Evolutionary conservation across 2,113 vertebrate genomes (phyloP), one percentile per base, ranked within the genome.

Genomic region (Stigmatopora argus): DNA sequence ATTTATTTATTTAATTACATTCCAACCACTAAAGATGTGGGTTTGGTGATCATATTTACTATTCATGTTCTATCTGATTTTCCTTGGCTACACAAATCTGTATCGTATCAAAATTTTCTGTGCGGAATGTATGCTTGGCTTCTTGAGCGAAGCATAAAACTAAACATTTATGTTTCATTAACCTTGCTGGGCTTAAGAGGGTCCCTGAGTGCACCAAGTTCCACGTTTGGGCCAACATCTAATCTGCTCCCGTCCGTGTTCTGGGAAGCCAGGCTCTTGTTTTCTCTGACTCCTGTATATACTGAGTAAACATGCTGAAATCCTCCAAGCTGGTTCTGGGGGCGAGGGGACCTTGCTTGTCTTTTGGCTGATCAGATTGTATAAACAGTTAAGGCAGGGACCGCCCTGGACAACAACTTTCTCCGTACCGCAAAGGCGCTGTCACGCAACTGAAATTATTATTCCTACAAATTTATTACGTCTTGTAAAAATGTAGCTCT

Each of bases 131-230:
- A 51, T 15, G 31, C 47, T 64, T 64, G 48, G 62, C 48, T 17
- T 13, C 35, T 51, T 15, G 41, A 61, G 19, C 38, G 19, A 31
- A 48, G 62, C 18, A 51, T n/a, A 52, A 18, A 64, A 64, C 31
- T 64, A 49, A 64, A 64, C 48, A 64, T 64, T 64, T 64, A 64
- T 52, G 34, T 51, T 64, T 52, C 48, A 64, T 64, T 64, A 52
- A 64, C 62, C 45, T 64, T 52, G 62, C 48, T 52, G 26, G 47
- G 62, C 23, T 64, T 51, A 52, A 64, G 35, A 52, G 31, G 18
- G 26, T 35, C 23, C 10, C 15, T 45, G 62, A 49, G 48, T 64
- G 46, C 62, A 23, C 23, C 5, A 18, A 64, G 46, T 52, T 64
- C 17, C 18, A 52, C 18, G 26, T 49, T 49, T 61, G 47, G 48